Base-by-base conservation (phyloP, 1,140 invertebrate species). In the Tribolium castaneum region DNA sequence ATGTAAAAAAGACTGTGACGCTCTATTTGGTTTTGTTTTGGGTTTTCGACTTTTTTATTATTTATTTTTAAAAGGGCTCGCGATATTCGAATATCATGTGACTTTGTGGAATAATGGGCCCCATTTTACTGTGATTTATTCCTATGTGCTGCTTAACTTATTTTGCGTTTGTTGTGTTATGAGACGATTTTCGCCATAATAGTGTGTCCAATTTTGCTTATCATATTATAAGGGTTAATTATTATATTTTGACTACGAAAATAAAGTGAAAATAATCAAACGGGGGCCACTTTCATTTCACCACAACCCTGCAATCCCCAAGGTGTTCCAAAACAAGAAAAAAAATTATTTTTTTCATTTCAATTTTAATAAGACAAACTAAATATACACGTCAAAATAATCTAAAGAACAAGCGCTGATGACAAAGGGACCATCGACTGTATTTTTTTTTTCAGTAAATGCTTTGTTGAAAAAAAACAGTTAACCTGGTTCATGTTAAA, bases 171-270 rank as follows among this genome's bases (percentile, higher is more conserved):
- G 9, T 74, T 79, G 35, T 22, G 25, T 83, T 78, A 76, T 77
- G 77, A 78, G 59, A 66, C 7, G 72, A 79, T 78, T 80, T 80
- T 81, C 77, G 74, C 35, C 77, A 77, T 83, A 82, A 82, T 82
- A 83, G 82, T 82, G 83, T 83, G 80, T 84, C 82, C 82, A 81
- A 84, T 80, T 81, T 84, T 84, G 83, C 82, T 82, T 83, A 82
- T 79, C 81, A 78, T 79, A 80, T 78, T 82, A 77, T 83, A 83
- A 84, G 83, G 83, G 80, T 84, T 83, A 83, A 80, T 83, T 84
- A 81, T 83, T 84, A 84, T 84, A 84, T 84, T 84, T 84, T 84
- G 82, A 84, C 82, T 84, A 84, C 81, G 81, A 83, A 84, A 84
- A 83, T 66, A 66, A 66, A 66, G 30, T 66, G 30, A 66, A 59